Conservation (phyloP, 53 echinoderm and acorn worm genomes). For the Holothuria scabra region DNA sequence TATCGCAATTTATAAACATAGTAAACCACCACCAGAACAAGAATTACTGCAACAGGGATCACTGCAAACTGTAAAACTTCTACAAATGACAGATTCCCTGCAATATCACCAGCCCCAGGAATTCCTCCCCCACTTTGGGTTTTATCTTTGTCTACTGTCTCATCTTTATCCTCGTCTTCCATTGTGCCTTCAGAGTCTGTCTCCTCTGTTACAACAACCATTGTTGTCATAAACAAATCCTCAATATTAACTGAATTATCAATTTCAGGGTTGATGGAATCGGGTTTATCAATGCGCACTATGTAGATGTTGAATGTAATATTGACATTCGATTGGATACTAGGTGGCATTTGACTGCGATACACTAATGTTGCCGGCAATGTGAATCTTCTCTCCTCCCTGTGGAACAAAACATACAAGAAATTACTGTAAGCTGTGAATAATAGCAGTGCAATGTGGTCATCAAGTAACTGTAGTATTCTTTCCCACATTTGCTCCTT, state of each 20-base stretch:
- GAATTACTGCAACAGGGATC: conserved; percentile 62
- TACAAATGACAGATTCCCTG: conserved; percentile 4
- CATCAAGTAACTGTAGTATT: too few species aligned
- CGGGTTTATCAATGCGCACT: not conserved
- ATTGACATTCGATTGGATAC: conserved; percentile 10
- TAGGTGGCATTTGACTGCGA: not conserved
- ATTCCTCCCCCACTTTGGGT: not conserved
- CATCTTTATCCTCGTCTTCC: not conserved
- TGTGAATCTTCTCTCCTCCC: conserved; percentile 6
- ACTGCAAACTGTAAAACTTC: conserved; percentile 60
- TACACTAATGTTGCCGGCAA: not conserved
- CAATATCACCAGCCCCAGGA: conserved; percentile 18
- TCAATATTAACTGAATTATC: not conserved
- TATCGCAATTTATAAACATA: conserved; percentile 65
- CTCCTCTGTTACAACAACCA: not conserved
- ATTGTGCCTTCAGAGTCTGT: not conserved
- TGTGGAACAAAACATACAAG: not conserved
- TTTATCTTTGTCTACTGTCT: not conserved
- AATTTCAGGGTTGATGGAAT: not conserved
- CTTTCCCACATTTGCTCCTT: too few species aligned
- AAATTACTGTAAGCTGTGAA: too few species aligned
- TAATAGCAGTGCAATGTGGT: too few species aligned
- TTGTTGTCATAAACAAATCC: conserved; percentile 10
- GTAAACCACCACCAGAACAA: conserved; percentile 54
- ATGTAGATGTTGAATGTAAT: conserved; percentile 1